Conservation (phyloP, 2,797 vertebrate species). For the Tokudaia muenninki region DNA sequence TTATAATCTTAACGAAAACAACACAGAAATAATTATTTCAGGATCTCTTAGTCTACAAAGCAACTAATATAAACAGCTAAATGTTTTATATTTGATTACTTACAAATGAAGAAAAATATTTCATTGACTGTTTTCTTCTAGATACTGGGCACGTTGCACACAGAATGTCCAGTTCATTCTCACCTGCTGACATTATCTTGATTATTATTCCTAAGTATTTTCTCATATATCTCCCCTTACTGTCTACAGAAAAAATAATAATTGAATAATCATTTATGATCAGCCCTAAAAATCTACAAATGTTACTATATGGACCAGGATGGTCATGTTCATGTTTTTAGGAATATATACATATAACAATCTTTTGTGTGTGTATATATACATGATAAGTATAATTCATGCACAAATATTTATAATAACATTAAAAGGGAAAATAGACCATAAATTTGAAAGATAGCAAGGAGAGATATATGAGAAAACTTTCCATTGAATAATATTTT, state of each 20-base stretch:
- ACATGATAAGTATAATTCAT: neutral
- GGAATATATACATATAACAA: neutral
- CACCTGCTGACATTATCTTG: neutral
- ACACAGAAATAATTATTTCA: neutral
- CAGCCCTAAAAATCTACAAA: neutral
- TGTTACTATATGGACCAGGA: neutral
- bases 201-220: neutral
- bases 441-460: neutral
- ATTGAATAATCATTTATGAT: neutral
- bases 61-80: neutral
- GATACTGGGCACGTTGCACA: neutral
- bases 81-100: slow-evolving; percentile 29
- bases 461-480: neutral
- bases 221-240: slow-evolving; percentile 13
- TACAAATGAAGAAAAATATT: neutral
- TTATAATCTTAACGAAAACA: neutral
- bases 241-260: slow-evolving; percentile 21
- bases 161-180: neutral
- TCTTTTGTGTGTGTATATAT: neutral
- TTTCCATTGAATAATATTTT: too few species aligned
- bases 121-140: neutral
- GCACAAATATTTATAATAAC: neutral
- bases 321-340: neutral
- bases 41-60: neutral
- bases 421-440: neutral